These are phyloP conservation scores for Aphelenchoides besseyi DNA, from an alignment of 1,140 invertebrate species.

Conservation along the genomic window DNA sequence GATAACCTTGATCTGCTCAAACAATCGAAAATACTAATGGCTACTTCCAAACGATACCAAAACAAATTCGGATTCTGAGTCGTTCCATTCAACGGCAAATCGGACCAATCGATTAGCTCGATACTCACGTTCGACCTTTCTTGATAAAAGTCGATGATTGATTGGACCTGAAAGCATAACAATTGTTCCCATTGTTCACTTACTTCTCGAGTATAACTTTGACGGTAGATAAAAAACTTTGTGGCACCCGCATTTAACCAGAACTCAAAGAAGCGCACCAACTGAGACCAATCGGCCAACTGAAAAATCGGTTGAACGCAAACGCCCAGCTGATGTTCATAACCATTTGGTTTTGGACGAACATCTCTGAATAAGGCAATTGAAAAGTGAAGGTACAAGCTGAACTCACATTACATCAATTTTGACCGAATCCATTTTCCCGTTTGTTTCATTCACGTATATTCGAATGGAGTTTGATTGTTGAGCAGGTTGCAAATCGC, in stretches of 20 bases:
- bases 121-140: constrained; percentile 21
- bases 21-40: constrained; percentile 27
- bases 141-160: constrained; percentile 22
- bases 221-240: constrained; percentile 21
- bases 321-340: constrained; percentile 17
- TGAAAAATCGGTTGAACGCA: constrained; percentile 24
- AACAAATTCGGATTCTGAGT: constrained; percentile 13
- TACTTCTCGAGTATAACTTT: constrained; percentile 7
- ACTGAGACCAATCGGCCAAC: neutral
- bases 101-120: constrained; percentile 31
- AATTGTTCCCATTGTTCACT: neutral
- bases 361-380: constrained; percentile 29
- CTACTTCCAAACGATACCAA: constrained; percentile 27
- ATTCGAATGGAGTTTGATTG: neutral
- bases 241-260: constrained; percentile 15
- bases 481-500: constrained; percentile 2
- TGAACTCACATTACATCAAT: neutral
- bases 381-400: too few relatives aligned
- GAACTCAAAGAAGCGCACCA: constrained; percentile 13
- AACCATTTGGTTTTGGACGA: neutral
- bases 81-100: constrained; percentile 2
- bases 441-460: too few relatives aligned
- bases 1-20: constrained; percentile 12
- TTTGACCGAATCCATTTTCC: too few relatives aligned
- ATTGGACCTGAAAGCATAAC: constrained; percentile 7